phyloP scores from a whole-genome alignment of 2,888 invertebrate species.

The Zaprionus obscuricornis region DNA sequence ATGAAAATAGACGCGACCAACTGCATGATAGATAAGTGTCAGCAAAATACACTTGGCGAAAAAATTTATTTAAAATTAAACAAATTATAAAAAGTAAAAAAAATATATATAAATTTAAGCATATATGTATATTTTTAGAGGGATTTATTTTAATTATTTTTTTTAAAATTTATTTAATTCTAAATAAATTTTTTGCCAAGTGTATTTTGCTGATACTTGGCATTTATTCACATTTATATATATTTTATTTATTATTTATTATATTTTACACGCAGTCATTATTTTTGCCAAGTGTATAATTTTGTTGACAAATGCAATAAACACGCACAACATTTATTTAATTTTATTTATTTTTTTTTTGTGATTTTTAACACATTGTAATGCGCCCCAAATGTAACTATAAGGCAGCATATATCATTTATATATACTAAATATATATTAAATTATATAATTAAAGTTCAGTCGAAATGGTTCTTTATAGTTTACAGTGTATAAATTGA shows the following conservation, averaged over 20 bases:
- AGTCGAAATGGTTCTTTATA: conserved; percentile 16
- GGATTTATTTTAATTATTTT: conserved; percentile 13
- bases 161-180: background rate
- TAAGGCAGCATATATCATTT: too few relatives aligned
- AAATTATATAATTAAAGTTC: conserved; percentile 43
- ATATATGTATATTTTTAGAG: too few relatives aligned
- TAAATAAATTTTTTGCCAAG: too few relatives aligned
- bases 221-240: conserved; percentile 32
- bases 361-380: too few relatives aligned
- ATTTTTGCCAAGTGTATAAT: conserved; percentile 38
- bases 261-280: background rate
- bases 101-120: too few relatives aligned
- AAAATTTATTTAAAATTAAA: too few relatives aligned
- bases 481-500: too few relatives aligned
- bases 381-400: too few relatives aligned
- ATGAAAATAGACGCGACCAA: conserved; percentile 40
- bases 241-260: too few relatives aligned
- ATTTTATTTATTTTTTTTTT: too few relatives aligned
- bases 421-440: background rate
- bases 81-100: too few relatives aligned
- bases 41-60: conserved; percentile 28
- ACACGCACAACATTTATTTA: conserved; percentile 14
- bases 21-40: conserved; percentile 35
- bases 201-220: conserved; percentile 31
- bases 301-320: conserved; percentile 2